phyloP scores from a whole-genome alignment of 2,797 vertebrate species.

The Xerus rutilus region DNA sequence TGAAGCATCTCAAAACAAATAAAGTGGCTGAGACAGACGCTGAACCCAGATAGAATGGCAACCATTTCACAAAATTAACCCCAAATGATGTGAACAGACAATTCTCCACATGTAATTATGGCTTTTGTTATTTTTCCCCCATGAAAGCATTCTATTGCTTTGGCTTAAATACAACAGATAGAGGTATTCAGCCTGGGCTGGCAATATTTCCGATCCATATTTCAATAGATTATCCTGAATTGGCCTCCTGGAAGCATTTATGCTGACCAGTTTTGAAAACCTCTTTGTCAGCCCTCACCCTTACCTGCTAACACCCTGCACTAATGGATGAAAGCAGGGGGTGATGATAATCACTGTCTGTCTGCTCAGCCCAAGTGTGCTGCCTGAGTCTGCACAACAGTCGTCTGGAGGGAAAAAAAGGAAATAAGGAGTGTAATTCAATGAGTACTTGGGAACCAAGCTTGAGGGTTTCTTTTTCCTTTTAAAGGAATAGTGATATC shows the following conservation, averaged over 20 bases:
- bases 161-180: slow-evolving; percentile 66
- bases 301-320: slow-evolving; percentile 77
- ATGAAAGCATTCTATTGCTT: slow-evolving; percentile 67
- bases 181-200: slow-evolving; percentile 57
- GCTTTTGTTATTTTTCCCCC: slow-evolving; percentile 54
- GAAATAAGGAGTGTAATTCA: slow-evolving; percentile 75
- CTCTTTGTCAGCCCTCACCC: slow-evolving; percentile 79
- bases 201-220: slow-evolving; percentile 67
- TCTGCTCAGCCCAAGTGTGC: slow-evolving; percentile 54
- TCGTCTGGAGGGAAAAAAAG: slow-evolving; percentile 16
- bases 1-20: slow-evolving; percentile 80
- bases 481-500: slow-evolving; percentile 72
- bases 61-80: slow-evolving; percentile 80
- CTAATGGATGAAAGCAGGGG: slow-evolving; percentile 74
- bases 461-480: slow-evolving; percentile 66
- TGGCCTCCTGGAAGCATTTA: slow-evolving; percentile 79
- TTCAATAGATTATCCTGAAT: slow-evolving; percentile 79
- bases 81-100: slow-evolving; percentile 69
- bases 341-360: slow-evolving; percentile 72
- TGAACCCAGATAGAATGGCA: slow-evolving; percentile 77
- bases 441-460: slow-evolving; percentile 64
- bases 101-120: slow-evolving; percentile 65
- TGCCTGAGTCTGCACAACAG: slow-evolving; percentile 58
- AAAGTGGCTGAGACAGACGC: slow-evolving; percentile 75
- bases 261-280: slow-evolving; percentile 81